Percentiles rank a stretch among this genome's conserved stretches.
phyloP scores from a whole-genome alignment of 37 sponge, comb jelly and placozoan species.

The Bolinopsis microptera region DNA sequence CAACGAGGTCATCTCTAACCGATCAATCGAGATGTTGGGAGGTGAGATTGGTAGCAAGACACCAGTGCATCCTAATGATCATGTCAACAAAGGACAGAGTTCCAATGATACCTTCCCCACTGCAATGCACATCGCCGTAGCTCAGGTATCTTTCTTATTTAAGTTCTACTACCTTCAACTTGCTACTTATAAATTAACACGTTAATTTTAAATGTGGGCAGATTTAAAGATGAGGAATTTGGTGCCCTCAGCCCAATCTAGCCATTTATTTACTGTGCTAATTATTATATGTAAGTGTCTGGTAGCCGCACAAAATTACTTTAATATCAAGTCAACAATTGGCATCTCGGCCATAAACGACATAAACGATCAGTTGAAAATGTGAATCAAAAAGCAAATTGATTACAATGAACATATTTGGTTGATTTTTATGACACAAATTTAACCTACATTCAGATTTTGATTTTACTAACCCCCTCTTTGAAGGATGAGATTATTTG shows the following conservation, averaged over 20 bases:
- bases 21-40: constrained; percentile 94
- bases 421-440: no score
- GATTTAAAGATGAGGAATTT: neutral
- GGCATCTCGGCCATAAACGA: no score
- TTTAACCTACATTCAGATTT: no score
- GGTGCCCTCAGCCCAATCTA: neutral
- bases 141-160: no score
- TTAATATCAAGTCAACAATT: no score
- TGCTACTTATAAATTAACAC: no score
- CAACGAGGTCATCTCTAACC: constrained; percentile 86
- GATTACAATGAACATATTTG: no score
- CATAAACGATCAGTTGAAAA: no score
- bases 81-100: constrained; percentile 96
- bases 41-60: constrained; percentile 87
- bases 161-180: no score
- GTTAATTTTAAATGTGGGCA: neutral
- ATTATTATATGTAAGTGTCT: no score
- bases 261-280: neutral
- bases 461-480: neutral
- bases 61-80: constrained; percentile 99
- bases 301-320: no score
- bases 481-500: neutral
- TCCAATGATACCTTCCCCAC: constrained; percentile 99
- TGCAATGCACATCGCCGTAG: constrained; percentile 99
- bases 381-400: no score